A percentile compares a stretch with the other conserved stretches of the same genome.
Conservation (phyloP, 2,113 vertebrate species). For the Apus apus region DNA sequence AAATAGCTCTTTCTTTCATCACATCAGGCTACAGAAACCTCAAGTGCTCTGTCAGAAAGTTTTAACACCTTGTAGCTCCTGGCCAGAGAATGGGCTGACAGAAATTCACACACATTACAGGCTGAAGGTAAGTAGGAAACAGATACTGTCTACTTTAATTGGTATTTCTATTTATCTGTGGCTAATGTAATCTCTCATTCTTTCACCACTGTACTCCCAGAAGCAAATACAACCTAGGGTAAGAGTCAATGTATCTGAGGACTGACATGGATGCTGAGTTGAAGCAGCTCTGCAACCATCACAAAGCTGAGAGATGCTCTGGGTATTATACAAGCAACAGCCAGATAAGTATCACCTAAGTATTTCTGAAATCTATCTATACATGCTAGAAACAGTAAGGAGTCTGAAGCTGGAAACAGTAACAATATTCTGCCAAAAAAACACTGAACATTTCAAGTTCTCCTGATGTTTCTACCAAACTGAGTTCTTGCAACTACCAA, state of each 20-base stretch:
- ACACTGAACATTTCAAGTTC: not conserved
- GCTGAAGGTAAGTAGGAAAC: not conserved
- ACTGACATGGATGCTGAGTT: rapidly evolving
- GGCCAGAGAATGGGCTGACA: not conserved
- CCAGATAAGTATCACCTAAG: not conserved
- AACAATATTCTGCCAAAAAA: not conserved
- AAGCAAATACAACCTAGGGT: not conserved
- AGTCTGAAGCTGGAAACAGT: not conserved
- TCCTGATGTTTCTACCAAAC: not conserved
- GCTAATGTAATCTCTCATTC: not conserved
- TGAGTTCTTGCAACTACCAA: not conserved
- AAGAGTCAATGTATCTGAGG: not conserved
- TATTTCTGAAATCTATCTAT: not conserved
- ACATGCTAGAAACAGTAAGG: not conserved
- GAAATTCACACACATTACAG: not conserved
- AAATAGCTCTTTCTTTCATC: not conserved
- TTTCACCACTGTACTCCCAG: not conserved
- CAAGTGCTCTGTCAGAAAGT: not conserved
- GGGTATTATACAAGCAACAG: not conserved
- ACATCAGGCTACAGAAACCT: not conserved
- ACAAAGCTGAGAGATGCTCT: not conserved
- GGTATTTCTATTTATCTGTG: not conserved
- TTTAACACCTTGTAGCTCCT: not conserved
- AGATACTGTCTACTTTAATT: not conserved
- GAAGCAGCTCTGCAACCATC: not conserved